A percentile compares a stretch with the other conserved stretches of the same genome.
phyloP scores from a whole-genome alignment of 2,797 vertebrate genomes.

The Anguilla pacifica region DNA sequence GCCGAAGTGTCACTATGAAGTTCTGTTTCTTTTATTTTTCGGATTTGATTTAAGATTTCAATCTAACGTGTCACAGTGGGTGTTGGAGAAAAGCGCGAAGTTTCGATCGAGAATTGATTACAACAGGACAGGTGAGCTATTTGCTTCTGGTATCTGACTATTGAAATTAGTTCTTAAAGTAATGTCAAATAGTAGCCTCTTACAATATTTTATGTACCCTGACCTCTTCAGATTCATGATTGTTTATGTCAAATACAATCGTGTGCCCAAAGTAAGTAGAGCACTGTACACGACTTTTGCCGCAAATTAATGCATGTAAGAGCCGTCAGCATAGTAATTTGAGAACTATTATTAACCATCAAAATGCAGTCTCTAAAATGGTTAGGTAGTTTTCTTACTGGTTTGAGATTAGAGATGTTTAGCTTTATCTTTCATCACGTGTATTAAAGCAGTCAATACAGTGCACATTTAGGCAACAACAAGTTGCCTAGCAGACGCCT shows the following conservation, averaged over 20 bases:
- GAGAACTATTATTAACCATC: neutral
- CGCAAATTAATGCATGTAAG: neutral
- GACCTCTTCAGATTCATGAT: neutral
- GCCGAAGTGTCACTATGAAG: neutral
- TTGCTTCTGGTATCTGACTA: neutral
- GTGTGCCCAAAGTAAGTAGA: neutral
- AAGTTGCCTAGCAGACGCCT: slow-evolving; percentile 7
- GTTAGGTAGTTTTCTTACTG: neutral
- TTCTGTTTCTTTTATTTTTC: neutral
- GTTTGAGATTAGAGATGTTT: neutral
- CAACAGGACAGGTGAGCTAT: slow-evolving; percentile 30
- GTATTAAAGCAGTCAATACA: neutral
- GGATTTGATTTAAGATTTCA: neutral
- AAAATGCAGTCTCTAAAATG: neutral
- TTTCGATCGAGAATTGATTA: neutral
- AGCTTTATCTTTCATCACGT: neutral
- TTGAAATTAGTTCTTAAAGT: neutral
- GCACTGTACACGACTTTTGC: neutral
- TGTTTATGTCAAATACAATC: neutral
- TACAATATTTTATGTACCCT: neutral
- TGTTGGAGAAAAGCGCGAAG: neutral
- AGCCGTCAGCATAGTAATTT: neutral
- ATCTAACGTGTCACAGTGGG: neutral
- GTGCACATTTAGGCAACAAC: slow-evolving; percentile 17
- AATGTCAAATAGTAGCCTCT: neutral